phyloP scores from a whole-genome alignment of 2,888 invertebrate genomes.

The Rotaria magnacalcarata region DNA sequence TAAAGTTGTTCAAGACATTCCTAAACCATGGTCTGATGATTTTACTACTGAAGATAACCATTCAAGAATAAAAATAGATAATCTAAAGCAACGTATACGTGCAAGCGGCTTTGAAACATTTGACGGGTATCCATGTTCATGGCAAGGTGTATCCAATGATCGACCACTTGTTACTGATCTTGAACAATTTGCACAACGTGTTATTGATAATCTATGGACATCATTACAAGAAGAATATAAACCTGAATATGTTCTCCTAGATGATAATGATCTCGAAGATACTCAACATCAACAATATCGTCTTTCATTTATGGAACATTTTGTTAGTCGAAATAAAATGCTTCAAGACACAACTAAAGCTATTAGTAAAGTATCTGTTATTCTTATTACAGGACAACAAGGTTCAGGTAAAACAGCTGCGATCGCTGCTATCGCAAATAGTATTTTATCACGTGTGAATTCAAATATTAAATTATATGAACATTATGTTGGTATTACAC shows the following conservation, averaged over 20 bases:
- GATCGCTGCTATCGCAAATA: neutral
- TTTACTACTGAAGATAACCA: slow-evolving; percentile 52
- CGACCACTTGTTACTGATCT: slow-evolving; percentile 56
- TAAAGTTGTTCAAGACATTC: slow-evolving; percentile 52
- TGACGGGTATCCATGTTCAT: slow-evolving; percentile 57
- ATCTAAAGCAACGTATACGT: slow-evolving; percentile 53
- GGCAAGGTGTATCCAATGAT: slow-evolving; percentile 56
- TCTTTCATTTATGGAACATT: neutral
- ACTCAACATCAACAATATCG: slow-evolving; percentile 1
- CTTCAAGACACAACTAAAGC: slow-evolving; percentile 1
- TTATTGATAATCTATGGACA: slow-evolving; percentile 58
- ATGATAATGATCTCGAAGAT: slow-evolving; percentile 26
- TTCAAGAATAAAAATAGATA: slow-evolving; percentile 50
- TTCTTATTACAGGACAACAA: neutral
- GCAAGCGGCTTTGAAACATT: slow-evolving; percentile 55
- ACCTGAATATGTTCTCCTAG: neutral
- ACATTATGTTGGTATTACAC: slow-evolving; percentile 24
- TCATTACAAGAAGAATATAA: slow-evolving; percentile 53
- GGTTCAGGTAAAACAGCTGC: slow-evolving; percentile 23
- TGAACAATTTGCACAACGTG: slow-evolving; percentile 56
- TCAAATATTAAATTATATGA: neutral
- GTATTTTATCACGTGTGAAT: neutral
- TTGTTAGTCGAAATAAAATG: slow-evolving; percentile 29
- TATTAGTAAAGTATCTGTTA: neutral
- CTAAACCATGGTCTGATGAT: slow-evolving; percentile 51